Evolutionary conservation across 2,888 invertebrate species (phyloP), one percentile per base, ranked within the genome.

Genomic region (Aromia moschata): DNA sequence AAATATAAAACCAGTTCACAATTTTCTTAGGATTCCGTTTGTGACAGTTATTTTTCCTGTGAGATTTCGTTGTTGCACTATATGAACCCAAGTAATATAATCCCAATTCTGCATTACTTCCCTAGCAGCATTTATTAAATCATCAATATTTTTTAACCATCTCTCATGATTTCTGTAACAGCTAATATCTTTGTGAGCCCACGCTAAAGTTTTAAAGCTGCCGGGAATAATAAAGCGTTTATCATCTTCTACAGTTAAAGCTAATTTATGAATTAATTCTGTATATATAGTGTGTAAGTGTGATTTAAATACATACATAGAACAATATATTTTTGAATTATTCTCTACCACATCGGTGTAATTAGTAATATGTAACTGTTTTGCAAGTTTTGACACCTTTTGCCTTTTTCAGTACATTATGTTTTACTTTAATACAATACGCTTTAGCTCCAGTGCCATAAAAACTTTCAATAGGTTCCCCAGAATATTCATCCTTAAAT

Each of bases 401-500:
- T n/a, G 37, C 40, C 18, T 53, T 53, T 37, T 53, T 58, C 2
- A 45, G 10, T 20, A 10, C 45, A 31, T 43, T 14, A 4, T 45
- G 25, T 16, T 14, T 12, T n/a, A 2, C 5, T 30, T 54, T 38
- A 14, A 58, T 18, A 12, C 43, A 60, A 43, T 62, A 67, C 51
- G 44, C 44, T 15, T 53, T 53, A 10, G 38, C 16, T 40, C 40
- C 40, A 15, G 40, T 40, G 2, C 57, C 60, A 56, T 47, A 53
- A 37, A 60, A 60, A 1, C 37, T 33, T 31, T 37, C 25, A 10
- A 46, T 40, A 25, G 41, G 16, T 37, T 31, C 41, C 11, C 57
- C 60, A 1, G 25, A 36, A 37, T 51, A 57, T 37, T 51, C 57
- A 51, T 57, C 51, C 37, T 60, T 56, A 25, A 60, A 51, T 44